Conservation (phyloP, 2,797 vertebrate species). For the Hypotaenidia philippensis region DNA sequence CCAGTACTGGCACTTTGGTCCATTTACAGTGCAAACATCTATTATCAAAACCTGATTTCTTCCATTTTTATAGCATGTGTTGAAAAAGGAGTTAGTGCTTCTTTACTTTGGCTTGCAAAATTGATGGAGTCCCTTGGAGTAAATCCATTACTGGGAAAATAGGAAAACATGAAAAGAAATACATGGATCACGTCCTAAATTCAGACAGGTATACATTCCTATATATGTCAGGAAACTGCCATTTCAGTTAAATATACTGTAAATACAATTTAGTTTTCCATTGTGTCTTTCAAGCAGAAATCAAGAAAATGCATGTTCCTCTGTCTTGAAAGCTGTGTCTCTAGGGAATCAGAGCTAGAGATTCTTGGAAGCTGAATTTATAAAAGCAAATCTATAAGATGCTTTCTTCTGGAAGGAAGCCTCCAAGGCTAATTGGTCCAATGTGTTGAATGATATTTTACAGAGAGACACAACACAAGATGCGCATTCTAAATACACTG, state of each 20-base stretch:
- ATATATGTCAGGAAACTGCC: not conserved
- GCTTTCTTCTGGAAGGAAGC: not conserved
- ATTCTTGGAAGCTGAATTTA: not conserved
- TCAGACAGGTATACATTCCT: not conserved
- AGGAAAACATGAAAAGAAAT: not conserved
- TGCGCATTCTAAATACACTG: not conserved
- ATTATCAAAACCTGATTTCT: not conserved
- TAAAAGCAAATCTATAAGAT: not conserved
- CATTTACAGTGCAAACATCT: constrained; percentile 20
- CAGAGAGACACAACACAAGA: not conserved
- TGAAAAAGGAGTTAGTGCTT: not conserved
- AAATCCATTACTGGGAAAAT: not conserved
- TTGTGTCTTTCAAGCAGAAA: constrained; percentile 3
- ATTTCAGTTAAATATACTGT: not conserved
- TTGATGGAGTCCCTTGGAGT: not conserved
- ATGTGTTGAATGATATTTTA: not conserved
- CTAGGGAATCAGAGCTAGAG: not conserved
- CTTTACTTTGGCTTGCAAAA: not conserved
- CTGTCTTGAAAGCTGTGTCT: not conserved
- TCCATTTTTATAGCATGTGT: not conserved
- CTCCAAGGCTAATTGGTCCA: not conserved
- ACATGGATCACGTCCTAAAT: not conserved
- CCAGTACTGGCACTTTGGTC: not conserved
- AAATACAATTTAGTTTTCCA: not conserved
- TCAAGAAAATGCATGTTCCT: not conserved